Conservation (phyloP, 1,140 invertebrate species). For the Drosophila tani region DNA sequence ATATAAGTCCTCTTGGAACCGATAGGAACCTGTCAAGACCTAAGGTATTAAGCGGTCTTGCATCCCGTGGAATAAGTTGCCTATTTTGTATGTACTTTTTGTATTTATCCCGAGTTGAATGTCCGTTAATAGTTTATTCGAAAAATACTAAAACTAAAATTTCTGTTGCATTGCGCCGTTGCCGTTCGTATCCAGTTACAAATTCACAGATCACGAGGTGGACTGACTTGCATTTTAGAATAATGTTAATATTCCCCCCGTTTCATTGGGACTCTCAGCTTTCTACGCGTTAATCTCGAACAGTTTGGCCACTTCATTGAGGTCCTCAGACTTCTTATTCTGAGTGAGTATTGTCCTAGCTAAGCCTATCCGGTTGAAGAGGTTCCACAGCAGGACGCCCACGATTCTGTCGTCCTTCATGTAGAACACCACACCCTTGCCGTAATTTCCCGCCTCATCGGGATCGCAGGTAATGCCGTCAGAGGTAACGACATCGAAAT, state of each 20-base stretch:
- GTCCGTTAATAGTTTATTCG: conserved; percentile 49
- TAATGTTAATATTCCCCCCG: neutral
- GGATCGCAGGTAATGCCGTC: conserved; percentile 32
- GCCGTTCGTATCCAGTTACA: conserved; percentile 45
- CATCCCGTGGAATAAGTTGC: neutral
- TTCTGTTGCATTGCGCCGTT: conserved; percentile 62
- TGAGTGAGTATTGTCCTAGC: conserved; percentile 94
- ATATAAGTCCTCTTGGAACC: no score
- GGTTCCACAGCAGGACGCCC: conserved; percentile 97
- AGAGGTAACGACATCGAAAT: neutral
- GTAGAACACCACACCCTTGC: conserved; percentile 96
- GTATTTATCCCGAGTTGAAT: conserved; percentile 1
- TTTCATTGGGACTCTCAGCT: neutral
- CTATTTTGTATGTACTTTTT: no score
- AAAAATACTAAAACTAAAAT: conserved; percentile 81
- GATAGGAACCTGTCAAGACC: no score
- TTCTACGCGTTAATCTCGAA: conserved; percentile 88
- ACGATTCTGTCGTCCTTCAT: conserved; percentile 93
- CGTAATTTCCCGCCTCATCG: conserved; percentile 88
- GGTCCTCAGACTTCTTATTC: conserved; percentile 92
- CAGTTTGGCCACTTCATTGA: conserved; percentile 97
- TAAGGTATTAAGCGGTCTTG: no score
- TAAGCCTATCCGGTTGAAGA: conserved; percentile 95
- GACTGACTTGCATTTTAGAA: conserved; percentile 7
- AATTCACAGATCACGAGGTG: neutral